A percentile compares a stretch with the other conserved stretches of the same genome.
Conservation (phyloP, 1,140 invertebrate species). For the Coboldia fuscipes region DNA sequence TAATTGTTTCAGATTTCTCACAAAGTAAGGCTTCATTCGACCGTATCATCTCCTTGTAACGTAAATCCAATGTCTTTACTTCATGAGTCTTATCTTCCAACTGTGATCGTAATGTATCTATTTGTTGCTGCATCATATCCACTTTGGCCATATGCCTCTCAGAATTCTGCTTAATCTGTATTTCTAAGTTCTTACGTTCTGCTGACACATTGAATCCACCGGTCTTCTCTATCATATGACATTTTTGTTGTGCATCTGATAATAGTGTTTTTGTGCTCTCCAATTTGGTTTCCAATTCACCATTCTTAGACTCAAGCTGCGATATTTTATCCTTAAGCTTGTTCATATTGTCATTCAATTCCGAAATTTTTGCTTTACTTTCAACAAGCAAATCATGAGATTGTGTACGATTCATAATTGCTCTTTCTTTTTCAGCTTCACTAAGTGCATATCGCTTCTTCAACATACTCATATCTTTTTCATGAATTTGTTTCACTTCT, state of each 20-base stretch:
- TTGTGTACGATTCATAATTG: constrained; percentile 24
- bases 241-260: constrained; percentile 14
- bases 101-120: constrained; percentile 10
- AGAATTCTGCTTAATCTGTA: constrained; percentile 12
- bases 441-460: constrained; percentile 23
- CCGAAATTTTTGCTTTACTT: constrained; percentile 14
- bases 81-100: constrained; percentile 25
- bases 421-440: constrained; percentile 26
- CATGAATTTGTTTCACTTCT: constrained; percentile 8
- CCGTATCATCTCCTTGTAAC: constrained; percentile 26
- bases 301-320: constrained; percentile 12
- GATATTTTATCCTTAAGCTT: constrained; percentile 15
- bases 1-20: constrained; percentile 29
- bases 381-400: constrained; percentile 27
- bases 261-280: constrained; percentile 12
- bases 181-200: constrained; percentile 11
- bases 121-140: constrained; percentile 13
- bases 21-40: constrained; percentile 27
- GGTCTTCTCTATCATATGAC: constrained; percentile 14
- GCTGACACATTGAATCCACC: constrained; percentile 7
- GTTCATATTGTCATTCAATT: constrained; percentile 12
- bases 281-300: constrained; percentile 9
- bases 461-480: constrained; percentile 18
- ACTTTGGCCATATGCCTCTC: constrained; percentile 13
- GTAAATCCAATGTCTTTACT: constrained; percentile 24